Evolutionary conservation across 2,113 vertebrate species (phyloP).

Genomic region (Thamnophis sirtalis): DNA sequence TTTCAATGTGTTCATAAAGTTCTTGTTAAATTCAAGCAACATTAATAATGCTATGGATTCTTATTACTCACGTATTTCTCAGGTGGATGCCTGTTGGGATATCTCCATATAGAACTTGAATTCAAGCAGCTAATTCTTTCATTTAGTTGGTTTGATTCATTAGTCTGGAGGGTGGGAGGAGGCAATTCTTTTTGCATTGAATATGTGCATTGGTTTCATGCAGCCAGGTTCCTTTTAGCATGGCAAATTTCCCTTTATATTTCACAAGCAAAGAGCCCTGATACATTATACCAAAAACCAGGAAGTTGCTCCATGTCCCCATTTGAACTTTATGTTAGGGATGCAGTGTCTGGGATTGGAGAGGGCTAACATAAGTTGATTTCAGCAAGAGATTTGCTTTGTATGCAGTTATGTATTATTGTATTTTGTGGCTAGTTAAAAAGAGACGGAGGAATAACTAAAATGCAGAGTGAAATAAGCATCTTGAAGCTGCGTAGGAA

Average conservation of each 20-base stretch:
- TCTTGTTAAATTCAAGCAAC: background rate
- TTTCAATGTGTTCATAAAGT: background rate
- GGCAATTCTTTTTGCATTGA: constrained; percentile 1
- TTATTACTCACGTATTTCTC: background rate
- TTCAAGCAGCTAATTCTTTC: constrained; percentile 2
- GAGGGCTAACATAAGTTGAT: background rate
- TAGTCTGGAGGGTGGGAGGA: background rate
- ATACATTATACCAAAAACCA: constrained; percentile 1
- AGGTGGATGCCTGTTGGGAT: background rate
- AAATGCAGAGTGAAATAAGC: background rate
- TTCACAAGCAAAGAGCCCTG: background rate
- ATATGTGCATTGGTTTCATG: background rate
- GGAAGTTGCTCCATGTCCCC: constrained; percentile 8
- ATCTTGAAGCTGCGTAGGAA: constrained; percentile 8
- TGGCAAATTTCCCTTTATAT: background rate
- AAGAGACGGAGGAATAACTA: background rate
- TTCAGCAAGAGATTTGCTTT: background rate
- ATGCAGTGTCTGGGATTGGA: background rate
- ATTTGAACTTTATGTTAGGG: background rate
- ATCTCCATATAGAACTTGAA: background rate
- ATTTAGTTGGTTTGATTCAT: background rate
- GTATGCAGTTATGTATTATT: background rate
- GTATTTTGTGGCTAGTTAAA: background rate
- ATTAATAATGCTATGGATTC: background rate
- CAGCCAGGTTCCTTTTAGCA: background rate